These are phyloP conservation scores for Brachypodius melanocephalos DNA, from an alignment of 2,113 vertebrate species.

Conservation along the genomic window DNA sequence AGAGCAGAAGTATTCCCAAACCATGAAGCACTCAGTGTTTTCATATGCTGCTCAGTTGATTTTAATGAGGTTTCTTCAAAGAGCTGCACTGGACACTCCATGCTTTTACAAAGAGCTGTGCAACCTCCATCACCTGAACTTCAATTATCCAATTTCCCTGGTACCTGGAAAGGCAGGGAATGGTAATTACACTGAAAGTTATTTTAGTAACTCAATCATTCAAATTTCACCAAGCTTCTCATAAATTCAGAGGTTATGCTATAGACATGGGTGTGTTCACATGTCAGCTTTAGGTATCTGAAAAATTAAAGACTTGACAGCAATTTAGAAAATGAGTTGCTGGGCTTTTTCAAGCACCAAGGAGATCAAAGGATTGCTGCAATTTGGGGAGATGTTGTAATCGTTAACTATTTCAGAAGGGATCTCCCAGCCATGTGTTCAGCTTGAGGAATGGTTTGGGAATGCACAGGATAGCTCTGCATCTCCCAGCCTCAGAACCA, in stretches of 20 bases:
- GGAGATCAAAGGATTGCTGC: constrained; percentile 8
- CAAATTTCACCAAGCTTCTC: constrained; percentile 1
- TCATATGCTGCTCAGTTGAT: neutral
- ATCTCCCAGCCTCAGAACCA: neutral
- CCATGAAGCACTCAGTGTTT: neutral
- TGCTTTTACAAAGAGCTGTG: neutral
- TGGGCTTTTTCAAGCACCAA: neutral
- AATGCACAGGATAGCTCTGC: neutral
- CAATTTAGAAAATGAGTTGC: constrained; percentile 38
- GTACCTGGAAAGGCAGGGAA: neutral
- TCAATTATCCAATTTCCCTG: constrained; percentile 39
- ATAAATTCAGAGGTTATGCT: neutral
- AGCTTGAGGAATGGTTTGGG: neutral
- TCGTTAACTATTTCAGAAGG: constrained; percentile 5
- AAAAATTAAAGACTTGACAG: constrained; percentile 36
- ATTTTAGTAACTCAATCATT: constrained; percentile 25
- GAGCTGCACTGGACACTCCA: neutral
- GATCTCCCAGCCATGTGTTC: neutral
- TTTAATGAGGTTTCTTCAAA: neutral
- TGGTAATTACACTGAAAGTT: constrained; percentile 21
- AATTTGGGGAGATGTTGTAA: neutral
- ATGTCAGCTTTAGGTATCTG: neutral
- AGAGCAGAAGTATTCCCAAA: neutral
- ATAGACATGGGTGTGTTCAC: constrained; percentile 24
- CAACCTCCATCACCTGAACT: neutral